Evolutionary conservation across 1,140 invertebrate species (phyloP).

Genomic region (Hormaphis cornu): DNA sequence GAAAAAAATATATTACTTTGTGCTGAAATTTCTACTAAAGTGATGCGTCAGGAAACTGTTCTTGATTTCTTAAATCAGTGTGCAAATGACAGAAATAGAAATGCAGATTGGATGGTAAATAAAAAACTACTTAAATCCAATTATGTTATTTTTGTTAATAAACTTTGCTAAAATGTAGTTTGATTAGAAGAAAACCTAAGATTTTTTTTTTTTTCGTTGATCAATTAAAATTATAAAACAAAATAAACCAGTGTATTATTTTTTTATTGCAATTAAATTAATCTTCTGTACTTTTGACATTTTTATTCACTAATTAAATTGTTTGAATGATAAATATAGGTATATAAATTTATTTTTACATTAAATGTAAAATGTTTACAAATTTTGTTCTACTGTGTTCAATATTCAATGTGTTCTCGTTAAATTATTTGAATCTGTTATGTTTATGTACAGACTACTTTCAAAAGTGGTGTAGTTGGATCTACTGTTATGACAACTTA

Average conservation of each 20-base stretch:
- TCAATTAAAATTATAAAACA: no score
- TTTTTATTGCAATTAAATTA: neutral
- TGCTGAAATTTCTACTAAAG: conserved; percentile 65
- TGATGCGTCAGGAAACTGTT: conserved; percentile 52
- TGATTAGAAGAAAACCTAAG: neutral
- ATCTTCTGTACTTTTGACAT: neutral
- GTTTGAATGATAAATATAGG: neutral
- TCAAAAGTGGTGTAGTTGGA: conserved; percentile 29
- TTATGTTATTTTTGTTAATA: neutral
- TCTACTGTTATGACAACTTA: conserved; percentile 71
- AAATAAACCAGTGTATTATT: no score
- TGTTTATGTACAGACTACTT: conserved; percentile 9
- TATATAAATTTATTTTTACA: neutral
- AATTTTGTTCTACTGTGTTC: neutral
- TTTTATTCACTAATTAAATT: neutral
- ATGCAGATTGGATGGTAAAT: conserved; percentile 15
- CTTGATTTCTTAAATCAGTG: conserved; percentile 43
- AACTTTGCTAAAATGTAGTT: neutral
- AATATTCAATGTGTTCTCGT: neutral
- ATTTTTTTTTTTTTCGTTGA: no score
- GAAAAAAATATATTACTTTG: conserved; percentile 61
- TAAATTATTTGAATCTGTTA: neutral
- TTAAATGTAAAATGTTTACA: neutral
- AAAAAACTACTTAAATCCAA: neutral
- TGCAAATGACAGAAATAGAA: neutral